Conservation (phyloP, 2,888 invertebrate species). For the Zaprionus obscuricornis region DNA sequence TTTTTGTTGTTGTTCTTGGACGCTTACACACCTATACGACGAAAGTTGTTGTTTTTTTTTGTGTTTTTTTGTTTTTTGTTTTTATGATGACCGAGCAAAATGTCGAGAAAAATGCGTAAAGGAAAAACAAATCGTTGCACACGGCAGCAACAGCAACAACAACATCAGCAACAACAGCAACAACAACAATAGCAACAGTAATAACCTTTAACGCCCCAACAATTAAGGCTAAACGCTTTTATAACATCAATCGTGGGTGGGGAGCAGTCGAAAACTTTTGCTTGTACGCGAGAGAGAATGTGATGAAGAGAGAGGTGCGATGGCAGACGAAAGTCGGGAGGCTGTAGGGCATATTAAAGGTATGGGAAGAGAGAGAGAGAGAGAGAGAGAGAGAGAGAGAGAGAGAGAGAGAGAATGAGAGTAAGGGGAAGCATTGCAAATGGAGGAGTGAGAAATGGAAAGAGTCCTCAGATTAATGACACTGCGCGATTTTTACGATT, state of each 20-base stretch:
- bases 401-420: background rate
- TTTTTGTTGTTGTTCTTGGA: too few relatives aligned
- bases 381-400: background rate
- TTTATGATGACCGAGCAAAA: constrained; percentile 57
- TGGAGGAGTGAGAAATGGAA: constrained; percentile 8
- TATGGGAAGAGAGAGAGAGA: too few relatives aligned
- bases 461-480: constrained; percentile 70
- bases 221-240: constrained; percentile 73
- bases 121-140: constrained; percentile 58
- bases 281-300: background rate
- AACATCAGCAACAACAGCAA: constrained; percentile 12
- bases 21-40: constrained; percentile 17
- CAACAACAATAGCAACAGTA: constrained; percentile 40
- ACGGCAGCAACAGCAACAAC: constrained; percentile 28
- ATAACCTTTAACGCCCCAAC: constrained; percentile 68
- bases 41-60: constrained; percentile 1
- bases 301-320: constrained; percentile 1
- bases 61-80: constrained; percentile 32
- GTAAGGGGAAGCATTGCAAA: background rate
- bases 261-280: constrained; percentile 38
- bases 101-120: constrained; percentile 46
- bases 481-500: constrained; percentile 73
- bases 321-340: background rate
- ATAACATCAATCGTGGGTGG: constrained; percentile 59
- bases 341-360: too few relatives aligned